Base-by-base conservation (phyloP, 2,797 vertebrate genomes). In the Pangasius mekongensis region DNA sequence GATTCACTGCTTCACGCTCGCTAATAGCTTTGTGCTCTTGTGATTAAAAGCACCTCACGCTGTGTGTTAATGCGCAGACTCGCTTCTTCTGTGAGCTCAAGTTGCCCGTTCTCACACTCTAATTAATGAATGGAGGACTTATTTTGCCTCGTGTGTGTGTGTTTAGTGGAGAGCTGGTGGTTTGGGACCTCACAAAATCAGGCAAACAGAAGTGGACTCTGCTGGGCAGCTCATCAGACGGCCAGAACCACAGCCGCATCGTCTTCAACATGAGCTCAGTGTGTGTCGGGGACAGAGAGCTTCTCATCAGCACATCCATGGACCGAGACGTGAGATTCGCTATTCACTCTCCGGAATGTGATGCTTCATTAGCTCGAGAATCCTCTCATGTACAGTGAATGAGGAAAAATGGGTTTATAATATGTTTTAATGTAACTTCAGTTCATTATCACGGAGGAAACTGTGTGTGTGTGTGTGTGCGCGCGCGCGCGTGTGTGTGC, bases 201-300 rank as follows among this genome's bases (percentile, higher is more conserved):
- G 97, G 97, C n/a, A 98, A 98, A 92, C 96, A 97, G 82, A 97
- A 95, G 88, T 98, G 97, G 95, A 97, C 92, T 0, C 94, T 99
- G 78, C 92, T 99, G 13, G 97, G 98, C 82, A 87, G 96, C 0
- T 95, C 96, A 0, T 94, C 96, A 0, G 98, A 99, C 80, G 96
- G 97, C 74, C 98, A 98, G 87, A 98, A 98, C 90, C 98, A 99
- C 93, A 97, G 94, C 89, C 94, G 98, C 7, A 99, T 99, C 76
- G 96, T 98, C 85, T 99, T 99, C 95, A 99, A 99, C 91, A 93
- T 97, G 90, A 97, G 96, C 88, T 97, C 97, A 0, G 90, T 97
- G 67, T 90, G 90, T 18, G 92, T 91, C 6, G 96, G 94, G 97
- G 98, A 98, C 92, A 76, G 95, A 92, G 95, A 96, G 91, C 95